Evolutionary conservation across 1,140 invertebrate genomes (phyloP).

Genomic region (Notospermus geniculatus): DNA sequence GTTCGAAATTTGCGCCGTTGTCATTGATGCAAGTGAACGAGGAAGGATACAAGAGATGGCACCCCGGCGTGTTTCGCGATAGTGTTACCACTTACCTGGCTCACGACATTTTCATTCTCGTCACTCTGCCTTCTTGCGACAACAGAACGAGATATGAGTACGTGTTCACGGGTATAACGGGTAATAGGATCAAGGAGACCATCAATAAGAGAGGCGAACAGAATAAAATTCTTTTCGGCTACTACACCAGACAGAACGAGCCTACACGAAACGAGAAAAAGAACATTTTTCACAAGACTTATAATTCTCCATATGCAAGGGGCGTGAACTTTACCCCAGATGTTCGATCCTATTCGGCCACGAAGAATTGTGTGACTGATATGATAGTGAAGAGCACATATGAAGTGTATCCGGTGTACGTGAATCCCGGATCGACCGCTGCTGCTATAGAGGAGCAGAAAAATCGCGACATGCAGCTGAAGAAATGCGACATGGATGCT

Average conservation of each 20-base stretch:
- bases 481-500: conserved; percentile 8
- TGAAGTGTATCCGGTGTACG: conserved; percentile 8
- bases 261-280: conserved; percentile 6
- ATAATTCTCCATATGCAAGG: not conserved
- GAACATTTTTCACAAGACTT: conserved; percentile 9
- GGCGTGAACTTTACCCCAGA: conserved; percentile 3
- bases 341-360: not conserved
- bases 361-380: not conserved
- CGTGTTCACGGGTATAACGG: conserved; percentile 6
- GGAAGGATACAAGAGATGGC: conserved; percentile 10
- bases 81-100: conserved; percentile 10
- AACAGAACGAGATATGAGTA: conserved; percentile 9
- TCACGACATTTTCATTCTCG: conserved; percentile 8
- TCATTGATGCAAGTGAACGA: not conserved
- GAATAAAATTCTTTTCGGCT: conserved; percentile 10
- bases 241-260: conserved; percentile 9
- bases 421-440: not conserved
- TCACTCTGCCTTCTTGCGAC: not conserved
- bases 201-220: conserved; percentile 9
- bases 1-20: conserved; percentile 2
- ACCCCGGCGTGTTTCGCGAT: conserved; percentile 3
- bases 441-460: not conserved
- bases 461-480: not conserved
- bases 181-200: conserved; percentile 4
- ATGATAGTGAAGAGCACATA: conserved; percentile 6